A percentile compares a stretch with the other conserved stretches of the same genome.
Evolutionary conservation across 2,113 vertebrate species (phyloP).

Genomic region (Rattus norvegicus): GRCr8 NC_086027.1:82666501-82667000

Average conservation of each 20-base stretch:
- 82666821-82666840: not conserved
- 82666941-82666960: not conserved
- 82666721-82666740: not conserved
- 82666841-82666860: not conserved
- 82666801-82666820: not conserved
- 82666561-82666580: not conserved
- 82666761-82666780: not conserved
- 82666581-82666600: not conserved
- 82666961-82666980: not conserved
- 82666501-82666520: not conserved
- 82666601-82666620: not conserved
- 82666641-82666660: not conserved
- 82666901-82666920: not conserved
- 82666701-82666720: not conserved
- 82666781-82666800: not conserved
- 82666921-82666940: not conserved
- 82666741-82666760: not conserved
- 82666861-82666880: not conserved
- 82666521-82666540: not conserved
- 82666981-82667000: not conserved
- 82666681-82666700: not conserved
- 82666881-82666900: not conserved
- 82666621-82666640: not conserved
- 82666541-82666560: not conserved
- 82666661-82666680: not conserved